These are phyloP conservation scores for Himalopsyche tibetana DNA, from an alignment of 2,888 invertebrate species.

Conservation along the genomic window DNA sequence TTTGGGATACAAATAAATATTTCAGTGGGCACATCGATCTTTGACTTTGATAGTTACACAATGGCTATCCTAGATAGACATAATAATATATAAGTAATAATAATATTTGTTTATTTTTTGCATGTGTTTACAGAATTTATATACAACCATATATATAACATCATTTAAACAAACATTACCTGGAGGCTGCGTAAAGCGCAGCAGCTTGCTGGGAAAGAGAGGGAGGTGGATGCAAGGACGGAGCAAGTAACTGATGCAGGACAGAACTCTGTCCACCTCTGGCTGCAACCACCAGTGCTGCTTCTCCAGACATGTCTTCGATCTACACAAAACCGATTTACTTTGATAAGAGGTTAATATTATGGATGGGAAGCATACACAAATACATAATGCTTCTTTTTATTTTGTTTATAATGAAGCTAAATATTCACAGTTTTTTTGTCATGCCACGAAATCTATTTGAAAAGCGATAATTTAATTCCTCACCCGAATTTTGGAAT, in stretches of 20 bases:
- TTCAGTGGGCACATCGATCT: too few relatives aligned
- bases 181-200: slow-evolving; percentile 64
- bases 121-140: not conserved
- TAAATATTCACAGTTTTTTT: not conserved
- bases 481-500: too few relatives aligned
- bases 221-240: slow-evolving; percentile 57
- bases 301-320: slow-evolving; percentile 65
- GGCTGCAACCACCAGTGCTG: slow-evolving; percentile 65
- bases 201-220: slow-evolving; percentile 61
- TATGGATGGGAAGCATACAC: too few relatives aligned
- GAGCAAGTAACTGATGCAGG: slow-evolving; percentile 62
- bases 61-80: too few relatives aligned
- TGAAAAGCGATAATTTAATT: too few relatives aligned
- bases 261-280: slow-evolving; percentile 63
- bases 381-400: too few relatives aligned
- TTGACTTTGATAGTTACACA: not conserved
- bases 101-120: too few relatives aligned
- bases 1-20: too few relatives aligned
- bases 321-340: slow-evolving; percentile 34
- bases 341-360: not conserved
- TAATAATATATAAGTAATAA: too few relatives aligned
- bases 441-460: too few relatives aligned
- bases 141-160: not conserved
- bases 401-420: not conserved
- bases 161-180: slow-evolving; percentile 50